Conservation (phyloP, 2,888 invertebrate genomes). For the Rhagium mordax region DNA sequence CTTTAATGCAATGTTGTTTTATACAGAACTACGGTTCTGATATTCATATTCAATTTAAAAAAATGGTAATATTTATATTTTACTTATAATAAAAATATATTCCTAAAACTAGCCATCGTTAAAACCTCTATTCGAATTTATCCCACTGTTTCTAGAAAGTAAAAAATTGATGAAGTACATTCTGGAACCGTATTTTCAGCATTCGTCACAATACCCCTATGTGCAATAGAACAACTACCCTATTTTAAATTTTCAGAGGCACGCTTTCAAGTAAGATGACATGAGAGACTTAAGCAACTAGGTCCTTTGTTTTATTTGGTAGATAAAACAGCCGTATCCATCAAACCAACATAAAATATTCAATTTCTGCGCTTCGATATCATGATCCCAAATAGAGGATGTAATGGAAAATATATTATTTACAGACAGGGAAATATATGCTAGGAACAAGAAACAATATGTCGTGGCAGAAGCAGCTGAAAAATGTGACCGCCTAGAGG, state of each 20-base stretch:
- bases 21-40: too few relatives aligned
- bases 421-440: slow-evolving; percentile 43
- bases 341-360: slow-evolving; percentile 30
- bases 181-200: background rate
- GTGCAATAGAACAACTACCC: background rate
- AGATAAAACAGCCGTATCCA: slow-evolving; percentile 5
- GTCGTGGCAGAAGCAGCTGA: slow-evolving; percentile 53
- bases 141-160: too few relatives aligned
- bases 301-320: background rate
- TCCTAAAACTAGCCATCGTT: too few relatives aligned
- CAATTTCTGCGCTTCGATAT: slow-evolving; percentile 21
- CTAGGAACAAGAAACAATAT: slow-evolving; percentile 48
- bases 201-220: background rate
- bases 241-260: background rate
- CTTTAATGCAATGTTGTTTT: too few relatives aligned
- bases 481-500: slow-evolving; percentile 58
- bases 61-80: too few relatives aligned
- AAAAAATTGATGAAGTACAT: background rate
- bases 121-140: too few relatives aligned
- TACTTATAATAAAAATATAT: too few relatives aligned
- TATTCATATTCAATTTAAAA: too few relatives aligned
- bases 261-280: background rate
- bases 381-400: slow-evolving; percentile 37
- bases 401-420: slow-evolving; percentile 49
- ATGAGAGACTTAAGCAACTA: background rate